These are phyloP conservation scores for Brevipalpus yothersi DNA, from an alignment of 1,140 invertebrate species.

Conservation along the genomic window DNA sequence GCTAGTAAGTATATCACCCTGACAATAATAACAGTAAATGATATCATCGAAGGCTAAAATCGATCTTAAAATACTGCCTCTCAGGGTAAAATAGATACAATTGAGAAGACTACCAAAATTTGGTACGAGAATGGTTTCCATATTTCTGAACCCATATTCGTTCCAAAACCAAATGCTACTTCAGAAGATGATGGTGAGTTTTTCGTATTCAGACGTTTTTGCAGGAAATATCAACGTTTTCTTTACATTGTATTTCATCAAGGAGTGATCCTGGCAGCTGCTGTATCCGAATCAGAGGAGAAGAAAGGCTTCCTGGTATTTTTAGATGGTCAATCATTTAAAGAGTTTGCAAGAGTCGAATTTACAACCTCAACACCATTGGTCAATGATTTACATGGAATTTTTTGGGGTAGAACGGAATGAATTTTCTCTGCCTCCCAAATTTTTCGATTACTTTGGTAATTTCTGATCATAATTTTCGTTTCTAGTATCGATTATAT, in stretches of 20 bases:
- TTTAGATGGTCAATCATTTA: conserved; percentile 1
- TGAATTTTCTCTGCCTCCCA: too few relatives aligned
- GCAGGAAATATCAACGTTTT: too few relatives aligned
- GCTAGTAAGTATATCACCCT: background rate
- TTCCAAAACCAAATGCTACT: conserved; percentile 14
- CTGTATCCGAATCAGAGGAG: background rate
- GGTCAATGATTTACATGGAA: conserved; percentile 15
- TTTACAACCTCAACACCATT: conserved; percentile 9
- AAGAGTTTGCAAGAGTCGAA: background rate
- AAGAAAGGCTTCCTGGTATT: background rate
- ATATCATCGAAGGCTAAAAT: background rate
- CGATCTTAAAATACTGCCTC: too few relatives aligned
- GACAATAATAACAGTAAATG: background rate
- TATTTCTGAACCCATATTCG: conserved; percentile 31
- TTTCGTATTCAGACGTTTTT: too few relatives aligned
- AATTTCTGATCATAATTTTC: too few relatives aligned
- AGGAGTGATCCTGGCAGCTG: conserved; percentile 6
- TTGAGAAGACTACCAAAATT: conserved; percentile 29
- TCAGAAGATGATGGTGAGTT: conserved; percentile 18
- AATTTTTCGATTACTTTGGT: too few relatives aligned
- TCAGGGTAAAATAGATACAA: conserved; percentile 15
- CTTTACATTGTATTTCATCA: too few relatives aligned
- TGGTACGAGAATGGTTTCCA: conserved; percentile 47
- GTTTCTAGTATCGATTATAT: too few relatives aligned
- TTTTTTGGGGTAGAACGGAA: background rate